These are phyloP conservation scores for Bhutanitis thaidina DNA, from an alignment of 2,888 invertebrate species.

Conservation along the genomic window DNA sequence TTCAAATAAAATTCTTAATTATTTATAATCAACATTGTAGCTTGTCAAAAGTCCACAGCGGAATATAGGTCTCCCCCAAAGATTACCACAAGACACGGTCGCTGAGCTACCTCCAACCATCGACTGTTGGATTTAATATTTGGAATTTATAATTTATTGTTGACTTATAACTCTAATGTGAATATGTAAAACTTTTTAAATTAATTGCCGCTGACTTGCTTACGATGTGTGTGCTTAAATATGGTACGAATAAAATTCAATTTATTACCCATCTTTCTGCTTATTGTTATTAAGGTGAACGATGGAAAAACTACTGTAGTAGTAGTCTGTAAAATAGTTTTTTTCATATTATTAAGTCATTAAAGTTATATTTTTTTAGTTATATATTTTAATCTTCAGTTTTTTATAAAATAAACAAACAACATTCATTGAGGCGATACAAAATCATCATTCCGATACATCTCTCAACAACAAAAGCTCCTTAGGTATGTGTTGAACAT, in stretches of 20 bases:
- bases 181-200: constrained; percentile 51
- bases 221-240: constrained; percentile 58
- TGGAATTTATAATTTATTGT: constrained; percentile 34
- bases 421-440: constrained; percentile 64
- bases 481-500: constrained; percentile 61
- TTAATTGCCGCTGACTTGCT: constrained; percentile 59
- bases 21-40: no score
- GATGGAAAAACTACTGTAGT: no score
- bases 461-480: constrained; percentile 65
- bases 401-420: no score
- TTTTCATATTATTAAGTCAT: no score
- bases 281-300: constrained; percentile 62
- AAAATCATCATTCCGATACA: constrained; percentile 67
- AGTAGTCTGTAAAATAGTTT: no score
- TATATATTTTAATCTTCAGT: no score
- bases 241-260: constrained; percentile 62
- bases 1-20: constrained; percentile 34
- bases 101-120: no score
- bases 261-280: constrained; percentile 57
- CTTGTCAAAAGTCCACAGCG: no score
- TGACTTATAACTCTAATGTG: constrained; percentile 47
- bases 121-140: constrained; percentile 42
- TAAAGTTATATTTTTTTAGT: no score
- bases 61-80: no score
- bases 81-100: no score